Conservation (phyloP, 2,888 invertebrate genomes). For the Harpagoxenus sublaevis region DNA sequence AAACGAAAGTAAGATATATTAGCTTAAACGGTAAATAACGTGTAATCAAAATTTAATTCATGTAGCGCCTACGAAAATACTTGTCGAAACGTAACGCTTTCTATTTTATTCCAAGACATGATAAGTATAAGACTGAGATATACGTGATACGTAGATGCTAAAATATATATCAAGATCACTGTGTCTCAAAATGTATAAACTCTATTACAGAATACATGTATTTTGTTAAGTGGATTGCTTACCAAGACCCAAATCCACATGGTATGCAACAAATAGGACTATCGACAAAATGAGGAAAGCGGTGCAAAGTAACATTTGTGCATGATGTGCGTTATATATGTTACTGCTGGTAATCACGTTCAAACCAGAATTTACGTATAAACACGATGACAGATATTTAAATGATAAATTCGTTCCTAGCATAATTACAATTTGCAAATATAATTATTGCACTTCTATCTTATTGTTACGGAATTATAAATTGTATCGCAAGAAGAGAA, state of each 20-base stretch:
- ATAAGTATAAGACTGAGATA: conserved; percentile 59
- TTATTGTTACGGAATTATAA: not conserved
- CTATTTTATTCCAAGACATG: conserved; percentile 53
- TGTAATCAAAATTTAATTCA: conserved; percentile 75
- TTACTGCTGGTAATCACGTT: conserved; percentile 71
- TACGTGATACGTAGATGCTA: conserved; percentile 61
- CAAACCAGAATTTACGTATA: conserved; percentile 75
- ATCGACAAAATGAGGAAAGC: conserved; percentile 86
- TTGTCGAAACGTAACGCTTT: conserved; percentile 44
- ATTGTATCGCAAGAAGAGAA: conserved; percentile 3
- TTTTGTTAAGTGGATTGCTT: conserved; percentile 84
- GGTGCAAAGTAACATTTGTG: conserved; percentile 85
- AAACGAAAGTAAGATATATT: conserved; percentile 27
- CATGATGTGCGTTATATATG: conserved; percentile 81
- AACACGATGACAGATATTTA: conserved; percentile 19
- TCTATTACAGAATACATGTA: conserved; percentile 77
- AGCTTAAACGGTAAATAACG: conserved; percentile 15
- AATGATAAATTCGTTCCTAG: conserved; percentile 8
- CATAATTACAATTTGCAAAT: conserved; percentile 8
- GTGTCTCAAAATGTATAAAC: conserved; percentile 62
- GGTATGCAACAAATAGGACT: conserved; percentile 87
- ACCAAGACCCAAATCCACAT: conserved; percentile 87
- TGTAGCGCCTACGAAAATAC: conserved; percentile 57
- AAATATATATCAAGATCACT: conserved; percentile 47
- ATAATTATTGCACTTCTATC: not conserved